A percentile compares a stretch with the other conserved stretches of the same genome.
Evolutionary conservation across 2,888 invertebrate genomes (phyloP).

Genomic region (Drosophila limbata): DNA sequence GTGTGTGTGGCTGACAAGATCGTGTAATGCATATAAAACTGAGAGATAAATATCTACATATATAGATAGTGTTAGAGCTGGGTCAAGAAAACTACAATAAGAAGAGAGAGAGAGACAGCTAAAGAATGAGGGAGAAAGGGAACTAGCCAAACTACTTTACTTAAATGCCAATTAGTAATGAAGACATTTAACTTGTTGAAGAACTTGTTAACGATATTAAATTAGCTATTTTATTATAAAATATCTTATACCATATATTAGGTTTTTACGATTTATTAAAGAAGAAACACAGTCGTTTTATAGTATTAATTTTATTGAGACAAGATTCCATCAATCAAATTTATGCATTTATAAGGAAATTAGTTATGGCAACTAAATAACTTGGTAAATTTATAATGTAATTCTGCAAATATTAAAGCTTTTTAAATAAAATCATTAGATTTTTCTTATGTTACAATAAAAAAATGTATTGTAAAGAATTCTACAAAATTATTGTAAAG

Average conservation of each 20-base stretch:
- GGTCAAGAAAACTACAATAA: constrained; percentile 1
- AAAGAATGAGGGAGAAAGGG: not conserved
- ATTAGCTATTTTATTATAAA: constrained; percentile 20
- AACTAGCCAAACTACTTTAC: constrained; percentile 13
- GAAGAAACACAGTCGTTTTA: not conserved
- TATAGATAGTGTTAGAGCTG: constrained; percentile 2
- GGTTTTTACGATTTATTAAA: too few relatives aligned
- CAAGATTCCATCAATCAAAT: not conserved
- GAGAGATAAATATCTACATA: constrained; percentile 3
- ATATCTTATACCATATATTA: too few relatives aligned
- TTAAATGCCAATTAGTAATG: constrained; percentile 32
- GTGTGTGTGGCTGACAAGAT: constrained; percentile 29
- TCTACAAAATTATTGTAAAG: not conserved
- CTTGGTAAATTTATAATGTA: not conserved
- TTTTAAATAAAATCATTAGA: not conserved
- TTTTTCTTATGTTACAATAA: too few relatives aligned
- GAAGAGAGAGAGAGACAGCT: not conserved
- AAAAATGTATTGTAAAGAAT: not conserved
- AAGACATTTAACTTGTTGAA: constrained; percentile 35
- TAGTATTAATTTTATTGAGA: not conserved
- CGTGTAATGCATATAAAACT: constrained; percentile 64
- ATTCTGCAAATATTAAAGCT: not conserved
- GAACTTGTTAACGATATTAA: constrained; percentile 26
- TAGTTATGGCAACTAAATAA: not conserved
- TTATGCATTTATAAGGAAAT: not conserved